Evolutionary conservation across 64 coral and sea anemone genomes (phyloP).

Genomic region (Actinia equina): DNA sequence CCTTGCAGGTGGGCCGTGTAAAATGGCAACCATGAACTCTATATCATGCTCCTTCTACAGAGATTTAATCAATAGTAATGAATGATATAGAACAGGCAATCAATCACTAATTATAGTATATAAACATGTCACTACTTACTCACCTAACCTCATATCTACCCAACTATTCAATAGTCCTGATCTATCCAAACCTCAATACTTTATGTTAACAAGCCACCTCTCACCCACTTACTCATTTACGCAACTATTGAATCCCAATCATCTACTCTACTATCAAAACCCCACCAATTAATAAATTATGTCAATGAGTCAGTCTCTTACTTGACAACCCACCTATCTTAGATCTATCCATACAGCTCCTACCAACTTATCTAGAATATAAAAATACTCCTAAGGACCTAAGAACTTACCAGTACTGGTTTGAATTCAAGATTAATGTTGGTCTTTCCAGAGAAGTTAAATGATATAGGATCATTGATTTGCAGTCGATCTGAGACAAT

Average conservation of each 20-base stretch:
- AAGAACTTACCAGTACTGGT: neutral
- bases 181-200: too few species aligned
- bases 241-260: too few species aligned
- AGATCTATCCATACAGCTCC: too few species aligned
- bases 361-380: too few species aligned
- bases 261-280: too few species aligned
- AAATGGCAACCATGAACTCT: neutral
- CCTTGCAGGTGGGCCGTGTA: neutral
- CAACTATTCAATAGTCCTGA: too few species aligned
- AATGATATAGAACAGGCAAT: neutral
- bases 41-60: neutral
- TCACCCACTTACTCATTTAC: too few species aligned
- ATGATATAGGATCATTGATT: neutral
- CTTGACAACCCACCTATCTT: too few species aligned
- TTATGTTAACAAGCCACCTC: too few species aligned
- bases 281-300: too few species aligned
- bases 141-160: neutral
- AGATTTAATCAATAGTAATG: neutral
- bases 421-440: neutral
- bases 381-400: too few species aligned
- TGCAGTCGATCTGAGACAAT: neutral
- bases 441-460: neutral
- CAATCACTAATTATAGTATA: neutral
- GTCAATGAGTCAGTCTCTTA: too few species aligned
- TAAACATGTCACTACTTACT: neutral